A percentile compares a stretch with the other conserved stretches of the same genome.
Evolutionary conservation across 1,140 invertebrate species (phyloP).

Genomic region (Drosophila mayri): DNA sequence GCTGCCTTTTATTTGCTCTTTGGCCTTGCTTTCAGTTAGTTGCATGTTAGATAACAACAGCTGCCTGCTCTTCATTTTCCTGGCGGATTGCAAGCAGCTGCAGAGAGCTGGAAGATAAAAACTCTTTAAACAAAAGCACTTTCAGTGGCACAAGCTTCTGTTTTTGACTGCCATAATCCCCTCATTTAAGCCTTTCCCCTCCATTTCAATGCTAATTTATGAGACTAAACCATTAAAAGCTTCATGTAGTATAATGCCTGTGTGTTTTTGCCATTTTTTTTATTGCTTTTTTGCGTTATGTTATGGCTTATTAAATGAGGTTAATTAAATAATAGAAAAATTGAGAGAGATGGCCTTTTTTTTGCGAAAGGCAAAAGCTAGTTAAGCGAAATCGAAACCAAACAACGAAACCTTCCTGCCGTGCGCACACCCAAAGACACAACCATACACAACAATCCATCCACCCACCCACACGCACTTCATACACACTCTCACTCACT

Average conservation of each 20-base stretch:
- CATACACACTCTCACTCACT: not conserved
- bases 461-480: not conserved
- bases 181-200: conserved; percentile 8
- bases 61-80: conserved; percentile 25
- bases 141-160: conserved; percentile 7
- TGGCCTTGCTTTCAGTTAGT: conserved; percentile 62
- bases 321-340: conserved; percentile 24
- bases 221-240: conserved; percentile 37
- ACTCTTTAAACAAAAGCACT: conserved; percentile 21
- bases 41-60: conserved; percentile 49
- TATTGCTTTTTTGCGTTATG: conserved; percentile 26
- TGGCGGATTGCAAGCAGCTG: conserved; percentile 10
- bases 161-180: conserved; percentile 8
- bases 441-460: not conserved
- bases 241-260: conserved; percentile 31
- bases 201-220: conserved; percentile 36
- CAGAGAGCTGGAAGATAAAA: conserved; percentile 1
- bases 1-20: conserved; percentile 53
- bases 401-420: conserved; percentile 72
- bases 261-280: conserved; percentile 18
- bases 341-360: conserved; percentile 32
- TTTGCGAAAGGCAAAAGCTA: conserved; percentile 10
- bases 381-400: conserved; percentile 35
- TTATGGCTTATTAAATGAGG: conserved; percentile 28
- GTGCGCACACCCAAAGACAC: conserved; percentile 54